Evolutionary conservation across 2,797 vertebrate genomes (phyloP).

Genomic region (Chrysocyon brachyurus): DNA sequence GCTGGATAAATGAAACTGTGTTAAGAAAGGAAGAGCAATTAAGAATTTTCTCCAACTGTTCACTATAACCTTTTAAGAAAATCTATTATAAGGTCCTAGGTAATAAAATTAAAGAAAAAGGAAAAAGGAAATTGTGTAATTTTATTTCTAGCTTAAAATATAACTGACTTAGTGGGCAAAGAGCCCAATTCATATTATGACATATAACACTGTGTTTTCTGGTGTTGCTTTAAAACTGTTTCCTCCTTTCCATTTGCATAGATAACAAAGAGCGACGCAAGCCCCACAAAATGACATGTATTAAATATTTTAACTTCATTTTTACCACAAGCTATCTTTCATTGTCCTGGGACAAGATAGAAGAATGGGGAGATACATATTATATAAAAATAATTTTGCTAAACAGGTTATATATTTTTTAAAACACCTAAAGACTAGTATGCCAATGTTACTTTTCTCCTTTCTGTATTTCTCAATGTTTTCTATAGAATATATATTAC

Average conservation of each 20-base stretch:
- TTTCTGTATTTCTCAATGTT: neutral
- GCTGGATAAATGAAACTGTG: neutral
- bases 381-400: slow-evolving; percentile 14
- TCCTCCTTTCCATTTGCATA: neutral
- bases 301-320: slow-evolving; percentile 15
- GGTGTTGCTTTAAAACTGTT: neutral
- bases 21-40: neutral
- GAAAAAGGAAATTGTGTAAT: neutral
- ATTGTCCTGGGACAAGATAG: neutral
- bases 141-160: slow-evolving; percentile 54
- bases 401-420: neutral
- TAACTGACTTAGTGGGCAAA: slow-evolving; percentile 2
- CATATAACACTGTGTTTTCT: neutral
- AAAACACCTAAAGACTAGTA: neutral
- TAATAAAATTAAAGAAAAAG: neutral
- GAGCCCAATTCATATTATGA: neutral
- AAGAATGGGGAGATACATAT: neutral
- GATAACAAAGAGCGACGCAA: neutral
- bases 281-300: neutral
- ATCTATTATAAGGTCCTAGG: neutral
- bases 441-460: neutral
- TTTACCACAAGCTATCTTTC: neutral
- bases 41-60: neutral
- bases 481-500: neutral
- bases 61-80: neutral